Conservation (phyloP, 2,888 invertebrate species). For the Oligia fasciuncula region DNA sequence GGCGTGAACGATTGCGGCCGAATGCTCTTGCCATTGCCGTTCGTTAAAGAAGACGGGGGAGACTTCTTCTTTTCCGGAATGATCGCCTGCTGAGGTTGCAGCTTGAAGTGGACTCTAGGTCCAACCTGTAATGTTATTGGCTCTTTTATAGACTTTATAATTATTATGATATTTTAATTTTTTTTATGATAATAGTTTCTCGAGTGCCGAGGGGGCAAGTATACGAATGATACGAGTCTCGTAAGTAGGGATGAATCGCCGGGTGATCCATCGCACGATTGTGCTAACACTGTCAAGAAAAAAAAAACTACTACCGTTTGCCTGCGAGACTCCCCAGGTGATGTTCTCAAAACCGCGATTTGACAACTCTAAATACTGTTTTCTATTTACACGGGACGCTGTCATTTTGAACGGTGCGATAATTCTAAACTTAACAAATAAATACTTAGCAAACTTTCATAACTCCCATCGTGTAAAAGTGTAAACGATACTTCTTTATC, state of each 20-base stretch:
- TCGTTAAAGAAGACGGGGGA: conserved; percentile 83
- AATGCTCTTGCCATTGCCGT: conserved; percentile 85
- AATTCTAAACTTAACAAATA: not conserved
- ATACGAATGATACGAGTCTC: too few species aligned
- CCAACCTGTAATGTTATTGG: conserved; percentile 68
- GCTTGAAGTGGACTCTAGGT: conserved; percentile 91
- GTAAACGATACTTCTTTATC: conserved; percentile 8
- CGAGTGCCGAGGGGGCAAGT: too few species aligned
- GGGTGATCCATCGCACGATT: not conserved
- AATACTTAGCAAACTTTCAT: not conserved
- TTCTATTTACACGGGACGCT: not conserved
- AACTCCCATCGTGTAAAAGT: not conserved
- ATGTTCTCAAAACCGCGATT: not conserved
- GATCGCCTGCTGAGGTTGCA: conserved; percentile 84
- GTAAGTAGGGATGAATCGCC: too few species aligned
- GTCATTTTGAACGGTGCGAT: not conserved
- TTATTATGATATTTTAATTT: not conserved
- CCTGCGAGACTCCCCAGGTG: not conserved
- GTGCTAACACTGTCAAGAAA: not conserved
- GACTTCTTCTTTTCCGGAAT: conserved; percentile 87
- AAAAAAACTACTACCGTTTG: too few species aligned
- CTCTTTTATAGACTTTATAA: not conserved
- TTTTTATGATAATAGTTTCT: not conserved
- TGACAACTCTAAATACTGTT: not conserved
- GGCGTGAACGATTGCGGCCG: conserved; percentile 85